Conservation (phyloP, 2,797 vertebrate genomes). For the Microctenopoma lineatum region DNA sequence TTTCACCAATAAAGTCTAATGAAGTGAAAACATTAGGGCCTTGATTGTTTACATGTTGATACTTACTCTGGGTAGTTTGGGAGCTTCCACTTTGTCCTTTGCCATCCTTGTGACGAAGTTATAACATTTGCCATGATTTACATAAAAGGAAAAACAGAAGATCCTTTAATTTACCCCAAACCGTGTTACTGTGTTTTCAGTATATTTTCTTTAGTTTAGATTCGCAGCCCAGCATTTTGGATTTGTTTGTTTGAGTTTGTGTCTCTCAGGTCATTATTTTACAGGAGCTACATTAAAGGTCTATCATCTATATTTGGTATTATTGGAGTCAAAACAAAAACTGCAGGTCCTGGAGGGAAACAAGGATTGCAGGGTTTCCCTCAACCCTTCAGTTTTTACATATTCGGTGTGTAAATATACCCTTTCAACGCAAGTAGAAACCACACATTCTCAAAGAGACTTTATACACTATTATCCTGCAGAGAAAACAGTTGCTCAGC, state of each 20-base stretch:
- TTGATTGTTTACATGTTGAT: background rate
- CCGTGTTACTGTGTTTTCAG: constrained; percentile 4
- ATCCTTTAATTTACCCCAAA: constrained; percentile 6
- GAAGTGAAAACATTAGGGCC: background rate
- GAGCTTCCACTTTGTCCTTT: constrained; percentile 2
- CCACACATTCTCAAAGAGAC: constrained; percentile 25
- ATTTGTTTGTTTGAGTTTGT: background rate
- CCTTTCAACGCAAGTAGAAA: constrained; percentile 16
- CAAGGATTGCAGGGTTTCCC: constrained; percentile 63
- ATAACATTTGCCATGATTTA: constrained; percentile 12
- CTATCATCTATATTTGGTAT: constrained; percentile 15
- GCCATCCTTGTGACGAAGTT: constrained; percentile 23
- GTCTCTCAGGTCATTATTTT: constrained; percentile 15
- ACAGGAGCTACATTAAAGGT: background rate
- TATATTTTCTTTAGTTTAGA: constrained; percentile 9
- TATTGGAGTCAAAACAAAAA: constrained; percentile 17
- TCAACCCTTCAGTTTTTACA: constrained; percentile 27
- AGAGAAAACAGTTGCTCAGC: background rate
- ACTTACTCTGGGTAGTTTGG: background rate
- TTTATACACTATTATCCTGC: background rate
- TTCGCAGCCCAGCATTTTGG: constrained; percentile 1
- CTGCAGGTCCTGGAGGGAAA: constrained; percentile 63
- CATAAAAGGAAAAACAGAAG: constrained; percentile 4
- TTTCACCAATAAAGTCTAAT: background rate
- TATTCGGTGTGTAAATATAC: constrained; percentile 36